Evolutionary conservation across 2,113 vertebrate species (phyloP).

Genomic region (Mastomys coucha): DNA sequence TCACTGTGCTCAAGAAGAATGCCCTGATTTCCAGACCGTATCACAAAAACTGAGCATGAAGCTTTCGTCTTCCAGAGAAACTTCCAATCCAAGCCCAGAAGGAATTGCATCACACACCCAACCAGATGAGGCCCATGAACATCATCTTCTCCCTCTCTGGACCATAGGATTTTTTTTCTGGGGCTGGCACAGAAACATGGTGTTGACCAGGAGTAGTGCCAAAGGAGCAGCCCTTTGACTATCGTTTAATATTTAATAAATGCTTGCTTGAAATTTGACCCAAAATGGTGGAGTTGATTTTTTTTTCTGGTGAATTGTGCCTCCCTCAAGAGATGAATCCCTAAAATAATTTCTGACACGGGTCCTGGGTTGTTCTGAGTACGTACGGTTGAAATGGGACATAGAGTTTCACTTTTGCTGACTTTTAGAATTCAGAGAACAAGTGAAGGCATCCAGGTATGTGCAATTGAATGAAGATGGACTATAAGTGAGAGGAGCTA

Average conservation of each 20-base stretch:
- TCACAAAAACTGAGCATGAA: constrained; percentile 94
- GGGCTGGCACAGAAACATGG: constrained; percentile 91
- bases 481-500: not conserved
- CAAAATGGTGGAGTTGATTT: no score
- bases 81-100: constrained; percentile 91
- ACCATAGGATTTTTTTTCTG: constrained; percentile 91
- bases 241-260: no score
- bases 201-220: constrained; percentile 95
- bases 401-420: not conserved
- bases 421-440: not conserved
- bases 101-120: constrained; percentile 93
- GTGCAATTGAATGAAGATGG: not conserved
- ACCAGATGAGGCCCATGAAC: constrained; percentile 90
- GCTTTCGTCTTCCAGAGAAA: constrained; percentile 94
- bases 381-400: not conserved
- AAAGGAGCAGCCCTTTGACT: constrained; percentile 90
- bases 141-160: constrained; percentile 91
- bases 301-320: no score
- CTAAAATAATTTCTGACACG: not conserved
- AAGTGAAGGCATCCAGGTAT: not conserved
- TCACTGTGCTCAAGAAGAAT: constrained; percentile 96
- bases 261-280: no score
- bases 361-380: not conserved
- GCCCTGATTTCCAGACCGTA: constrained; percentile 93
- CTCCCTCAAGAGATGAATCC: not conserved